Conservation (phyloP, 35 echinoderm and acorn worm genomes). For the Chiridota heheva region DNA sequence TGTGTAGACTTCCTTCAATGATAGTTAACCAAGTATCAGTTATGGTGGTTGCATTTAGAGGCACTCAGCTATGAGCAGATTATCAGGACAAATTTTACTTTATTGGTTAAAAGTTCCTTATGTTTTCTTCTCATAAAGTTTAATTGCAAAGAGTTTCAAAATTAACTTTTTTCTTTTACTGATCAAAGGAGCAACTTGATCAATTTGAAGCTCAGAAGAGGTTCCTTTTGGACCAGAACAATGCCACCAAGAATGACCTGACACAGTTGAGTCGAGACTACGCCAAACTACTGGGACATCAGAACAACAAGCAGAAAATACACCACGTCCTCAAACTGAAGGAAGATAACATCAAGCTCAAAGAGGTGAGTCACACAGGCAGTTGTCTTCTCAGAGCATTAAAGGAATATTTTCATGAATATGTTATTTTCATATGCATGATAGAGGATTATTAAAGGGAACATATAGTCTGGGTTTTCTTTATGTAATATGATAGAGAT, state of each 20-base stretch:
- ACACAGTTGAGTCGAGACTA: conserved; percentile 66
- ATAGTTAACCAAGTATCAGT: too few species aligned
- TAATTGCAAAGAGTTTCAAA: background rate
- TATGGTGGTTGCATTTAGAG: too few species aligned
- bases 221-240: conserved; percentile 56
- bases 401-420: background rate
- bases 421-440: too few species aligned
- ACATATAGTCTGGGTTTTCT: background rate
- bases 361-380: conserved; percentile 76
- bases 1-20: too few species aligned
- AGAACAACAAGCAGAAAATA: conserved; percentile 97
- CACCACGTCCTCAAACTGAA: conserved; percentile 95
- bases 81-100: background rate
- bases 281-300: conserved; percentile 92
- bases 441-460: too few species aligned
- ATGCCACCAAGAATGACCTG: conserved; percentile 70
- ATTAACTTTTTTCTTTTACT: background rate
- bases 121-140: background rate
- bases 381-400: background rate
- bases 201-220: conserved; percentile 75
- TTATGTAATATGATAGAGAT: too few species aligned
- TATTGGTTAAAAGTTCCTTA: background rate
- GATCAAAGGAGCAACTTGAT: conserved; percentile 80
- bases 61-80: background rate
- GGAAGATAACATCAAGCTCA: conserved; percentile 80